These are phyloP conservation scores for Lycophotia porphyrea DNA, from an alignment of 2,888 invertebrate species.

Conservation along the genomic window DNA sequence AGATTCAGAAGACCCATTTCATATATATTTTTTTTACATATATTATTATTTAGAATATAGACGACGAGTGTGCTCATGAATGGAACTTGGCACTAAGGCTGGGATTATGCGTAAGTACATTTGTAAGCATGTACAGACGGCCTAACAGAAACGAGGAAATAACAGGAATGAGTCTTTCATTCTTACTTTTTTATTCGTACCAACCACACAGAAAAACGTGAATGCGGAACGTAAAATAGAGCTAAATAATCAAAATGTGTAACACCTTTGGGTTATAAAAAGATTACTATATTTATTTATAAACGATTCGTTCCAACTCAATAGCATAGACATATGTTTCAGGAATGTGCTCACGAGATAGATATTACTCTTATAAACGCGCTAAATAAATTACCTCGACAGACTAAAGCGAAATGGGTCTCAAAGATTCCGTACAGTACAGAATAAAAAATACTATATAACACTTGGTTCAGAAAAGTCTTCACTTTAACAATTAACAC, in stretches of 20 bases:
- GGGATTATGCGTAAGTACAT: constrained; percentile 34
- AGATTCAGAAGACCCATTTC: constrained; percentile 73
- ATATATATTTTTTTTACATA: constrained; percentile 55
- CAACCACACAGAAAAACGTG: constrained; percentile 36
- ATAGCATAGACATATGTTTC: constrained; percentile 26
- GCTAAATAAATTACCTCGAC: constrained; percentile 30
- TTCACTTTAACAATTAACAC: constrained; percentile 67
- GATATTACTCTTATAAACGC: constrained; percentile 31
- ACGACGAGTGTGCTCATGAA: constrained; percentile 60
- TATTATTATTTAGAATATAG: constrained; percentile 60
- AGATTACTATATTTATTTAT: constrained; percentile 46
- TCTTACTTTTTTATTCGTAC: constrained; percentile 30
- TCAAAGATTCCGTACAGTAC: constrained; percentile 58
- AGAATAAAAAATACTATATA: constrained; percentile 66
- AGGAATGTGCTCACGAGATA: constrained; percentile 47
- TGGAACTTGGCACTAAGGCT: constrained; percentile 53
- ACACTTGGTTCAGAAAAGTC: constrained; percentile 70
- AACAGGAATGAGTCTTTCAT: constrained; percentile 27
- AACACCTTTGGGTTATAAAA: constrained; percentile 38
- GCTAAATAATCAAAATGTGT: constrained; percentile 39
- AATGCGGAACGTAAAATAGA: constrained; percentile 41
- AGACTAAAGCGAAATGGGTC: constrained; percentile 67
- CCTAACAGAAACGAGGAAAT: constrained; percentile 32
- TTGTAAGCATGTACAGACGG: constrained; percentile 45
- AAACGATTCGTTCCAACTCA: constrained; percentile 37